Percentiles rank a stretch among this genome's conserved stretches.
Evolutionary conservation across 2,113 vertebrate genomes (phyloP).

Genomic region (Anhinga anhinga): DNA sequence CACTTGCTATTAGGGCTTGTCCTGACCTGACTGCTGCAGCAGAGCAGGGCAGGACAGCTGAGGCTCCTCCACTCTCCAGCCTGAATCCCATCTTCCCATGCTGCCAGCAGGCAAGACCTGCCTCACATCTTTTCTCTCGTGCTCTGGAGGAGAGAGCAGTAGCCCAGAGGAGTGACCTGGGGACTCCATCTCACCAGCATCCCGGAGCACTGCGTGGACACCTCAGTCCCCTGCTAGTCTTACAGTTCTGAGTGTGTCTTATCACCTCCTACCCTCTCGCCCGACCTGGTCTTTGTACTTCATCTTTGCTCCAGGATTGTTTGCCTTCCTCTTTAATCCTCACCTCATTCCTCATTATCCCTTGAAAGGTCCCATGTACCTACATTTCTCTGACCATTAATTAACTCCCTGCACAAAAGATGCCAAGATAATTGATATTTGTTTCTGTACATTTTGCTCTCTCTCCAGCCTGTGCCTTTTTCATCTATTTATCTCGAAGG

Average conservation of each 20-base stretch:
- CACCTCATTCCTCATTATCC: neutral
- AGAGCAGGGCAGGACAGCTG: neutral
- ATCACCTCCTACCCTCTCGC: neutral
- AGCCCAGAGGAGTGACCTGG: neutral
- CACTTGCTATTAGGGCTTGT: neutral
- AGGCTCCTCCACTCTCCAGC: accelerated
- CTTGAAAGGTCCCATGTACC: neutral
- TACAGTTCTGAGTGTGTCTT: neutral
- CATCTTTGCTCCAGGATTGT: neutral
- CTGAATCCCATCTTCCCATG: neutral
- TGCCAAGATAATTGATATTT: neutral
- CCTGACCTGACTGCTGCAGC: neutral
- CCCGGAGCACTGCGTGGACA: neutral
- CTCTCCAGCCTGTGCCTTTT: neutral
- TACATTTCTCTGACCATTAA: neutral
- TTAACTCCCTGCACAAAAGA: neutral
- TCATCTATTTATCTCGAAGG: neutral
- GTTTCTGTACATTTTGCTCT: neutral
- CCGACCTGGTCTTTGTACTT: neutral
- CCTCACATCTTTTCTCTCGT: neutral
- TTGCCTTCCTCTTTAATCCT: neutral
- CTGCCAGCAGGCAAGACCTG: neutral
- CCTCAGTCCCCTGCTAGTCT: neutral
- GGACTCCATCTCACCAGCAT: neutral
- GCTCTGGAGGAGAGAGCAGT: neutral